phyloP scores from a whole-genome alignment of 2,888 invertebrate species.

The Gymnoscelis rufifasciata region DNA sequence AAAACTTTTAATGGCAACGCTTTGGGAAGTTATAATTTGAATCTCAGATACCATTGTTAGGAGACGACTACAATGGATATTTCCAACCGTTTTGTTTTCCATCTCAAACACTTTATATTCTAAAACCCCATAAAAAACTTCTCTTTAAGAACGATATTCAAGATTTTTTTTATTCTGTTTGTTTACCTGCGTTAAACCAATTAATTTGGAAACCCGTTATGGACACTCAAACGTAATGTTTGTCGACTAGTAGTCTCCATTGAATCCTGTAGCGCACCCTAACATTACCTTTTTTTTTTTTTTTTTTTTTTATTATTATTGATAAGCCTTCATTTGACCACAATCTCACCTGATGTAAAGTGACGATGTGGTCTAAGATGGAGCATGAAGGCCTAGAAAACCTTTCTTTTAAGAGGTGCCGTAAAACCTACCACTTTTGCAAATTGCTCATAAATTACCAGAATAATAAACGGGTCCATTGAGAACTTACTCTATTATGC shows the following conservation, averaged over 20 bases:
- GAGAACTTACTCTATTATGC: constrained; percentile 46
- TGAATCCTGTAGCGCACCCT: constrained; percentile 23
- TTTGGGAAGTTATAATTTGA: constrained; percentile 28
- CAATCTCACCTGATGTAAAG: too few species aligned
- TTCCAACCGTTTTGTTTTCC: background rate
- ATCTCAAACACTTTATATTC: background rate
- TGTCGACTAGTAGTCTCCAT: constrained; percentile 2
- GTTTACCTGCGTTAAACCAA: background rate
- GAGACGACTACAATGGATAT: constrained; percentile 16
- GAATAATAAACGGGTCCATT: constrained; percentile 47
- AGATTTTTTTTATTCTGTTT: background rate
- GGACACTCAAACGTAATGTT: constrained; percentile 8
- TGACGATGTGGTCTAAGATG: too few species aligned
- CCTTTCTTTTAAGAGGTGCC: constrained; percentile 36
- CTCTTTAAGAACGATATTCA: background rate
- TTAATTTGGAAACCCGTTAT: constrained; percentile 1
- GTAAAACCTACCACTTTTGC: constrained; percentile 60
- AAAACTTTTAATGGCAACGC: constrained; percentile 31
- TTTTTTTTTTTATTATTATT: too few species aligned
- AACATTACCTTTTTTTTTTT: too few species aligned
- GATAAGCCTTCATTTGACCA: too few species aligned
- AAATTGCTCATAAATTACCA: constrained; percentile 68
- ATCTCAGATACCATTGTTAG: constrained; percentile 25
- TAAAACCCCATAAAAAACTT: background rate
- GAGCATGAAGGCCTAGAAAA: too few species aligned